Percentiles rank a stretch among this genome's conserved stretches.
Conservation (phyloP, 23 tunicate species). For the Ascidia mentula region DNA sequence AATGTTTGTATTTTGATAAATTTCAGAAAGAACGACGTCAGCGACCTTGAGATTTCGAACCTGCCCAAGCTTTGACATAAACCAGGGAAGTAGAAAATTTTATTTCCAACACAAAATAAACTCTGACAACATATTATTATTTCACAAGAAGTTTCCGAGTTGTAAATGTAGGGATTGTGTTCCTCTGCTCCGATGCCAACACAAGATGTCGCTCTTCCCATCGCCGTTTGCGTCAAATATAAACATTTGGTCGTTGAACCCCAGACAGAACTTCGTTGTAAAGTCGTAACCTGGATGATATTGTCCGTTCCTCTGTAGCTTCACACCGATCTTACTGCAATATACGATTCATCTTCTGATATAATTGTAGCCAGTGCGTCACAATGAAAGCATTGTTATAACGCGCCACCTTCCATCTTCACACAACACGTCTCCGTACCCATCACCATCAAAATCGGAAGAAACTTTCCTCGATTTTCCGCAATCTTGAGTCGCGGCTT, state of each 20-base stretch:
- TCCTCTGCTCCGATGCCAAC: neutral
- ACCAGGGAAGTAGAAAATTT: too few species aligned
- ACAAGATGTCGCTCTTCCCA: constrained; percentile 8
- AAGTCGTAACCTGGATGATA: neutral
- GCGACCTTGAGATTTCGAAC: too few species aligned
- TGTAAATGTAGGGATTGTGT: neutral
- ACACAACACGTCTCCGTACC: neutral
- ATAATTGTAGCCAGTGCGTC: too few species aligned
- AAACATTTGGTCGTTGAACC: neutral
- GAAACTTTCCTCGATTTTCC: neutral
- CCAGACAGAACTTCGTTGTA: neutral
- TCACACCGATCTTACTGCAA: neutral
- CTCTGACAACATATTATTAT: too few species aligned
- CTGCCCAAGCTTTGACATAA: too few species aligned
- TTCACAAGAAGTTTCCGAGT: neutral
- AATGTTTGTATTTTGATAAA: too few species aligned
- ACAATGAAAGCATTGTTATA: too few species aligned
- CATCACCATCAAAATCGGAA: neutral
- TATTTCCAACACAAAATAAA: too few species aligned
- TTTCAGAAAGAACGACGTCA: too few species aligned
- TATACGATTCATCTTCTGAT: neutral
- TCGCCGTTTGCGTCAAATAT: neutral
- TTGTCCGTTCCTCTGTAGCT: neutral
- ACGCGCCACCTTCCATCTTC: neutral
- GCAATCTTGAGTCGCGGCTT: neutral